Conservation (phyloP, 2,113 vertebrate genomes). For the Zingel zingel region DNA sequence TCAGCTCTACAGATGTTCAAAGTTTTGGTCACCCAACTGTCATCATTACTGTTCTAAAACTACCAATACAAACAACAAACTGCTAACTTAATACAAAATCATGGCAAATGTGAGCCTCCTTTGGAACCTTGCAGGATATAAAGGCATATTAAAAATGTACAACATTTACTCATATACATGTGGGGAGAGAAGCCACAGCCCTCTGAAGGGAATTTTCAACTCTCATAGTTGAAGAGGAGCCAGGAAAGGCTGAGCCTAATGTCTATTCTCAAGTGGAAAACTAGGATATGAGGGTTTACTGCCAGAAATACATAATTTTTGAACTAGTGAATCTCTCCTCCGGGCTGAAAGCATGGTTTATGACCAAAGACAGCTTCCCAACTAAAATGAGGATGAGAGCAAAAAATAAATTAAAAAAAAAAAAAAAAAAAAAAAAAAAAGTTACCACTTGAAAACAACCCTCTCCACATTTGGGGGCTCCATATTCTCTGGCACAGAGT, state of each 20-base stretch:
- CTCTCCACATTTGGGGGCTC: slow-evolving; percentile 68
- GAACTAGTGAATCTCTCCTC: slow-evolving; percentile 41
- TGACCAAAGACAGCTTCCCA: slow-evolving; percentile 55
- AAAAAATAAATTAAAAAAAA: slow-evolving; percentile 27
- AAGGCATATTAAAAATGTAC: slow-evolving; percentile 24
- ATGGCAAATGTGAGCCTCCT: neutral
- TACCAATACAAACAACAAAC: neutral
- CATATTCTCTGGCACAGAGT: slow-evolving; percentile 71
- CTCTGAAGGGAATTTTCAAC: slow-evolving; percentile 49
- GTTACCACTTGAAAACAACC: slow-evolving; percentile 80
- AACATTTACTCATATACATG: slow-evolving; percentile 38
- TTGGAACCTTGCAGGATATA: neutral
- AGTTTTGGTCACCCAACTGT: neutral
- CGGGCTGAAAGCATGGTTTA: slow-evolving; percentile 38
- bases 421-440: too few species aligned
- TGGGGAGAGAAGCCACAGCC: slow-evolving; percentile 24
- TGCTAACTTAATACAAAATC: neutral
- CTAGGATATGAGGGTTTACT: slow-evolving; percentile 47
- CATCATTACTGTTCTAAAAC: neutral
- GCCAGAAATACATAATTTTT: slow-evolving; percentile 63
- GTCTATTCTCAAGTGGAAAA: slow-evolving; percentile 61
- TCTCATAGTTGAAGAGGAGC: slow-evolving; percentile 63
- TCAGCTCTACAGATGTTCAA: slow-evolving; percentile 7
- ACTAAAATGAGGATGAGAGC: slow-evolving; percentile 65
- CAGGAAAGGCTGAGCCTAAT: slow-evolving; percentile 55